phyloP scores from a whole-genome alignment of 2,113 vertebrate genomes.

The Mixornis gularis region DNA sequence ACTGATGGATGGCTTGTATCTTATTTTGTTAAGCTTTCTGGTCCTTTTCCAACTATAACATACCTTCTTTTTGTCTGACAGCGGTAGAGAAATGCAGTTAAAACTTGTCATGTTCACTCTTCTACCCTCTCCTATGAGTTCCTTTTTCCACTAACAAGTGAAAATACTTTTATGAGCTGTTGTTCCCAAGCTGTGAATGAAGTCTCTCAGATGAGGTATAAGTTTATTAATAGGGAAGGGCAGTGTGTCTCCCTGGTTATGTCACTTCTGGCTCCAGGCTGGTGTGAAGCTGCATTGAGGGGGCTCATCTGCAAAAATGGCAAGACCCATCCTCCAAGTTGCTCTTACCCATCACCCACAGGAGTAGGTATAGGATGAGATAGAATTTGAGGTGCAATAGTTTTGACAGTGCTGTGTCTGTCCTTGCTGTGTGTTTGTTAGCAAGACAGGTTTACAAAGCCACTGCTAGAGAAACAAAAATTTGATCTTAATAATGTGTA shows the following conservation, averaged over 20 bases:
- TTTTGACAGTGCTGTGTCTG: not conserved
- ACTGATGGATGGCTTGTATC: not conserved
- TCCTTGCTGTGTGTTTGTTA: not conserved
- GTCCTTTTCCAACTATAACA: not conserved
- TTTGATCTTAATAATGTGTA: not conserved
- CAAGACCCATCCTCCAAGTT: not conserved
- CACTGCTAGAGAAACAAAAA: not conserved
- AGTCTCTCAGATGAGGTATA: not conserved
- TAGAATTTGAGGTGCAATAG: not conserved
- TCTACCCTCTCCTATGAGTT: not conserved
- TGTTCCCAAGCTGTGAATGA: not conserved
- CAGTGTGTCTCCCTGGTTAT: not conserved
- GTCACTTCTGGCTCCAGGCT: not conserved
- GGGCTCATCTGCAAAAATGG: not conserved
- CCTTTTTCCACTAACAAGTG: not conserved
- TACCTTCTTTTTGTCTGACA: not conserved
- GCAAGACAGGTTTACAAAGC: not conserved
- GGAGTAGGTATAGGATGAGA: not conserved
- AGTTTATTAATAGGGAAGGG: not conserved
- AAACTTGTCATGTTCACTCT: not conserved
- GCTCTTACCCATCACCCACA: not conserved
- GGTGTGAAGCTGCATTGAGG: not conserved
- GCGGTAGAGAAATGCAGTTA: not conserved
- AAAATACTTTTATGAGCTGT: not conserved
- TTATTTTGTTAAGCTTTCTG: not conserved